Conservation (phyloP, 1,140 invertebrate genomes). For the Ephestia elutella region DNA sequence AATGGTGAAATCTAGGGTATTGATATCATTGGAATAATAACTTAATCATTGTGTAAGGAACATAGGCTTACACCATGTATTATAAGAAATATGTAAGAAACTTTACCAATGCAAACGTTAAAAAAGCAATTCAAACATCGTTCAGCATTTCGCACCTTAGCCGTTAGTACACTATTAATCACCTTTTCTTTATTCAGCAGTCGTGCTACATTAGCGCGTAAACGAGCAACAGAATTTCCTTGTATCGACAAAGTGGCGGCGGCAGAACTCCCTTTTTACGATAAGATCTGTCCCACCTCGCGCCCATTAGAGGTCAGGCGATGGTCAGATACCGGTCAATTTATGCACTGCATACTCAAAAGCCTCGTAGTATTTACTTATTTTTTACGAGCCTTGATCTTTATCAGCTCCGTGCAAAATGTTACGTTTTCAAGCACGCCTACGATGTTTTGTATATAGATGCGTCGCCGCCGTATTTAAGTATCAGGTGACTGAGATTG, state of each 20-base stretch:
- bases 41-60: no score
- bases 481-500: no score
- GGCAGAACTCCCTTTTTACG: conserved; percentile 49
- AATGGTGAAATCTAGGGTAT: no score
- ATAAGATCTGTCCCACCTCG: conserved; percentile 65
- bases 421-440: conserved; percentile 23
- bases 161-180: background rate
- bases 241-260: conserved; percentile 51
- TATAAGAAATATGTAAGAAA: no score
- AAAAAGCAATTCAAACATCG: background rate
- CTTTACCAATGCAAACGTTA: background rate
- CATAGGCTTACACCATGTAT: no score
- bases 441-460: background rate
- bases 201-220: conserved; percentile 21
- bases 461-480: background rate
- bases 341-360: conserved; percentile 58
- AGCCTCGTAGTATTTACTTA: conserved; percentile 48
- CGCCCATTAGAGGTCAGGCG: conserved; percentile 58
- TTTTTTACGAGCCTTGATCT: conserved; percentile 41
- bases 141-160: background rate
- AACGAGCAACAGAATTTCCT: conserved; percentile 48
- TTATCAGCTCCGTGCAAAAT: conserved; percentile 42
- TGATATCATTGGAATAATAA: no score
- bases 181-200: conserved; percentile 3
- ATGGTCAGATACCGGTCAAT: conserved; percentile 56